Evolutionary conservation across 2,888 invertebrate genomes (phyloP), one percentile per base, ranked within the genome.

Genomic region (Leptinotarsa tumamoca): DNA sequence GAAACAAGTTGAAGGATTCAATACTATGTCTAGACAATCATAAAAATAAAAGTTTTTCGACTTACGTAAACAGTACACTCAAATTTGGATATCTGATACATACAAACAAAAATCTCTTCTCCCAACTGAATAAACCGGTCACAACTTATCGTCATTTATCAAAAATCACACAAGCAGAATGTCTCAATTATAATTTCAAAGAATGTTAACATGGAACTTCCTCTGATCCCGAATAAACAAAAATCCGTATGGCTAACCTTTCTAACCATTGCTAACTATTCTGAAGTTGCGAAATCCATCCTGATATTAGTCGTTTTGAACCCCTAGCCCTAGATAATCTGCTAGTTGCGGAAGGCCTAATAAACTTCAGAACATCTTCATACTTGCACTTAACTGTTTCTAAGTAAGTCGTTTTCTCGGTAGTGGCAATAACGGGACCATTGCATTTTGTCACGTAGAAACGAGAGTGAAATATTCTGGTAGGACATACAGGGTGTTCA

Each of bases 331-430:
- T 63, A 33, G 67, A 72, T 72, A 67, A 67, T 67, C 51, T 7
- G n/a, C 21, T 67, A 27, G 54, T 72, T 69, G 43, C 50, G 58
- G 56, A 54, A 67, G 27, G 49, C 23, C 67, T 4, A 50, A 68
- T 54, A 67, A 72, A 23, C 56, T 49, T 49, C 33, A 15, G 17
- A 67, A 72, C 21, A 56, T 72, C 61, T 52, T 58, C 51, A 67
- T 68, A 21, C 68, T 68, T 43, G 33, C 68, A 63, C 63, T 56
- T 17, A 61, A 68, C 68, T 13, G 23, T 68, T 72, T 72, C 72
- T 18, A 72, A 58, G 72, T 61, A 51, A 58, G 49, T 58, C 14
- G 43, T 63, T 63, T 33, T 33, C 63, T 17, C 17, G n/a, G 33
- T 63, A 63, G 63, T 14, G 5, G 33, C 63, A 17, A 58, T 17